These are phyloP conservation scores for Drosophila mayri DNA, from an alignment of 1,140 invertebrate species.

Conservation along the genomic window DNA sequence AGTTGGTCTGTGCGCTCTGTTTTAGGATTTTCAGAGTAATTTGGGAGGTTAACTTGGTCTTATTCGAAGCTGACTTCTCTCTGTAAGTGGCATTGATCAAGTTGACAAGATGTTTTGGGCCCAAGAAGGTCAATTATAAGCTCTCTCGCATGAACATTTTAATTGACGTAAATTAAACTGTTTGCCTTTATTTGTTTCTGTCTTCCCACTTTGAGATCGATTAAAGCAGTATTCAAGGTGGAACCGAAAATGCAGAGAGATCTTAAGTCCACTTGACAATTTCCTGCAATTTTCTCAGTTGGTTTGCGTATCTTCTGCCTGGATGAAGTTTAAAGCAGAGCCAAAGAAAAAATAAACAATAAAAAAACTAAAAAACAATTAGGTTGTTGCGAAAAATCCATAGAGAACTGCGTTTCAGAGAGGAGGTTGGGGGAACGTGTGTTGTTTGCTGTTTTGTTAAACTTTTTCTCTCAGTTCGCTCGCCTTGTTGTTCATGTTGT, in stretches of 20 bases:
- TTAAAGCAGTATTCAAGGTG: conserved; percentile 72
- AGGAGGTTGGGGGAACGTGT: conserved; percentile 38
- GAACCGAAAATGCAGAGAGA: conserved; percentile 56
- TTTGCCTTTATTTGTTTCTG: conserved; percentile 49
- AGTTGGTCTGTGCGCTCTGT: conserved; percentile 5
- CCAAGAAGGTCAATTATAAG: conserved; percentile 31
- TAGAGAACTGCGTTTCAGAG: conserved; percentile 35
- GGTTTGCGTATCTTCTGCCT: conserved; percentile 36
- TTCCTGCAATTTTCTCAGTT: conserved; percentile 70
- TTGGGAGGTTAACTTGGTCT: not conserved
- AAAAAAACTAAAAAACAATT: conserved; percentile 64
- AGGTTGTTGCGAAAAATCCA: conserved; percentile 50
- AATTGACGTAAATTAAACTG: conserved; percentile 69
- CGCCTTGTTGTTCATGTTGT: conserved; percentile 42
- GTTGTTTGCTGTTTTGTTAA: conserved; percentile 37
- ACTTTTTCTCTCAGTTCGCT: conserved; percentile 51
- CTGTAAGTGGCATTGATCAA: conserved; percentile 45
- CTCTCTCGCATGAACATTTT: conserved; percentile 29
- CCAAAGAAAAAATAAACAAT: conserved; percentile 6
- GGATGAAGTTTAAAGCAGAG: conserved; percentile 42
- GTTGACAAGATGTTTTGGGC: conserved; percentile 29
- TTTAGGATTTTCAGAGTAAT: not conserved
- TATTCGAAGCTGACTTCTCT: not conserved
- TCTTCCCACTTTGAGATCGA: conserved; percentile 28
- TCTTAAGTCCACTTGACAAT: conserved; percentile 54